Conservation (phyloP, 2,888 invertebrate species). For the Vannuccia rotundouncinata region DNA sequence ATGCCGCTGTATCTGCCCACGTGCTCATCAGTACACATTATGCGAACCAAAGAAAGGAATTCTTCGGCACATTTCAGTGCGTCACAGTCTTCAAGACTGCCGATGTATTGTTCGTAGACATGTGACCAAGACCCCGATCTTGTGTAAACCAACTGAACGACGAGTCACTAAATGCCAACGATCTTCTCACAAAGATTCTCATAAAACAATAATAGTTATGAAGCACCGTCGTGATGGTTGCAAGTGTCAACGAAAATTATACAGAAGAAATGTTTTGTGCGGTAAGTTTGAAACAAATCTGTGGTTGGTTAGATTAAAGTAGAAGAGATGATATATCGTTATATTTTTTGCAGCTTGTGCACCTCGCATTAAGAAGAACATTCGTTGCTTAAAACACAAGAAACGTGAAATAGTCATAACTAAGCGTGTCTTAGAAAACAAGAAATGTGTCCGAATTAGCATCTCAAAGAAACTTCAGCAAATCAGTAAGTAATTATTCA, state of each 20-base stretch:
- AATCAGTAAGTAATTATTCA: conserved; percentile 25
- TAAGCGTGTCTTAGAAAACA: conserved; percentile 21
- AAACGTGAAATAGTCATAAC: background rate
- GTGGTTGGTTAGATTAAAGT: background rate
- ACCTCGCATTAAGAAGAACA: background rate
- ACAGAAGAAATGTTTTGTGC: conserved; percentile 15
- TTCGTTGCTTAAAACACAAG: conserved; percentile 6
- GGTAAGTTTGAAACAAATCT: background rate
- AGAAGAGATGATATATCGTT: background rate
- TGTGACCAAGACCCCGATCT: conserved; percentile 11
- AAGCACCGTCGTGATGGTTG: conserved; percentile 30
- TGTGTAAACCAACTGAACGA: background rate
- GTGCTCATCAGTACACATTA: conserved; percentile 8
- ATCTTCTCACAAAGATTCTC: background rate
- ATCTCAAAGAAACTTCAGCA: background rate
- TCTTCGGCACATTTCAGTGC: conserved; percentile 4
- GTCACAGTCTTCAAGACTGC: conserved; percentile 11
- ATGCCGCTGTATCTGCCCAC: conserved; percentile 24
- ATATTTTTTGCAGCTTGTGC: background rate
- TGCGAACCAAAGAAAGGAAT: conserved; percentile 16
- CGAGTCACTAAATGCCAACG: background rate
- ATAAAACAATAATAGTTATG: background rate
- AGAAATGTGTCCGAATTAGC: conserved; percentile 26
- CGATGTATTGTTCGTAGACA: conserved; percentile 22
- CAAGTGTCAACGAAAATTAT: background rate